Evolutionary conservation across 1,140 invertebrate species (phyloP), one percentile per base, ranked within the genome.

Genomic region (Hyphantria cunea): DNA sequence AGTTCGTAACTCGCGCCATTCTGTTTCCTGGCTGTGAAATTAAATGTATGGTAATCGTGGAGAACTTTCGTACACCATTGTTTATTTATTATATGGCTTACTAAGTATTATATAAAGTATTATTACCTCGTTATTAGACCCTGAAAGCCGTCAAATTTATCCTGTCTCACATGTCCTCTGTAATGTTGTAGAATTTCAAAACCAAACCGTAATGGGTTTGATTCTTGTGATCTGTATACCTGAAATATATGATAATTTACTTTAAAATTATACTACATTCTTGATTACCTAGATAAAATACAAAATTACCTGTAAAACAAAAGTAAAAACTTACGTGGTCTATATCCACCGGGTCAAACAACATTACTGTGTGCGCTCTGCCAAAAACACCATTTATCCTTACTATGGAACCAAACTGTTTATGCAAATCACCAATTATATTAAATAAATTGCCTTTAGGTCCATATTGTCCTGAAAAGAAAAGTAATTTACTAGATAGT

Each of bases 1-100:
- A 1, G 82, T 82, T 11, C 85, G 76, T 58, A 86, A 84, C 42
- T 82, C 76, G 13, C 83, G 70, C 85, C 85, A 88, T 64, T 86
- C 61, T 13, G 60, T 33, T 6, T 78, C 85, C 74, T 88, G 73
- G 12, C 85, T 88, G 47, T 11, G 80, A 37, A 10, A 50, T 37
- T 8, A 37, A 33, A 14, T 15, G 13, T 52, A 39, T n/a, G 14
- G 9, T 44, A 31, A 39, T 31, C 76, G 80, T 25, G 77, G 17
- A 25, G 17, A 25, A n/a, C n/a, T n/a, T 14, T 49, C 8, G 13
- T 17, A 60, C 31, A 31, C 0, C 1, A 9, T 3, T 31, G 47
- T 1, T n/a, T 31, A 9, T 34, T 5, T 34, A 34, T 34, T 34
- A 34, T 9, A 34, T n/a, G n/a, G n/a, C n/a, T n/a, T n/a, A 11